phyloP scores from a whole-genome alignment of 2,888 invertebrate genomes.

The Hermodice carunculata region DNA sequence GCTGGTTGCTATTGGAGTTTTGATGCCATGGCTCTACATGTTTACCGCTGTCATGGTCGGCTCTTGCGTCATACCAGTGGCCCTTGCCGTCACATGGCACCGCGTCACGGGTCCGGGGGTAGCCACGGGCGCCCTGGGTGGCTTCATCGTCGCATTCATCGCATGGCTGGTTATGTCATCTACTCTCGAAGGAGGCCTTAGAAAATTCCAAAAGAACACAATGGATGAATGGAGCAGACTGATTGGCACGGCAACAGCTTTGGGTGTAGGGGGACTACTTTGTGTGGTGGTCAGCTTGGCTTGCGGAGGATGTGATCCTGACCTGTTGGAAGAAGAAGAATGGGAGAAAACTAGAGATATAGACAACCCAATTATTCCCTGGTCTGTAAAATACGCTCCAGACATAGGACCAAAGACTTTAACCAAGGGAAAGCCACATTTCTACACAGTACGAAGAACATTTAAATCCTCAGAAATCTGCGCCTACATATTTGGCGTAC shows the following conservation, averaged over 20 bases:
- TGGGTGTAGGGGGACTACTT: constrained; percentile 37
- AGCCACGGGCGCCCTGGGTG: constrained; percentile 24
- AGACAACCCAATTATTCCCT: constrained; percentile 41
- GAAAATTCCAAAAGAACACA: constrained; percentile 33
- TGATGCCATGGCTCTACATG: constrained; percentile 34
- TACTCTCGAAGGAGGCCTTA: constrained; percentile 25
- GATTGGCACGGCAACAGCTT: constrained; percentile 25
- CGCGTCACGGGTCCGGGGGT: constrained; percentile 34
- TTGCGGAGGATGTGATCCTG: constrained; percentile 38
- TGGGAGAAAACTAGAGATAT: constrained; percentile 42
- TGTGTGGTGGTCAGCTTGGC: constrained; percentile 32
- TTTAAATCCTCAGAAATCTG: constrained; percentile 35
- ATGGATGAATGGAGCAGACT: constrained; percentile 21
- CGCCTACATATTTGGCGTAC: constrained; percentile 40
- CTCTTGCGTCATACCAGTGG: constrained; percentile 37
- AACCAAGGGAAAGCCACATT: constrained; percentile 34
- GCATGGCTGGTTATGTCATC: constrained; percentile 39
- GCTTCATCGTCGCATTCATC: constrained; percentile 25
- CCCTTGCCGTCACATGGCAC: constrained; percentile 40
- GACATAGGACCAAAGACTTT: constrained; percentile 25
- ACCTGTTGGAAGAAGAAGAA: constrained; percentile 29
- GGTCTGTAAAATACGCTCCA: constrained; percentile 41
- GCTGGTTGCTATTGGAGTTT: constrained; percentile 27
- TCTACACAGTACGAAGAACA: constrained; percentile 38
- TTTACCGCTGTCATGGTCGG: constrained; percentile 33